phyloP scores from a whole-genome alignment of 2,888 invertebrate genomes.

The Gonocerus acuteangulatus region DNA sequence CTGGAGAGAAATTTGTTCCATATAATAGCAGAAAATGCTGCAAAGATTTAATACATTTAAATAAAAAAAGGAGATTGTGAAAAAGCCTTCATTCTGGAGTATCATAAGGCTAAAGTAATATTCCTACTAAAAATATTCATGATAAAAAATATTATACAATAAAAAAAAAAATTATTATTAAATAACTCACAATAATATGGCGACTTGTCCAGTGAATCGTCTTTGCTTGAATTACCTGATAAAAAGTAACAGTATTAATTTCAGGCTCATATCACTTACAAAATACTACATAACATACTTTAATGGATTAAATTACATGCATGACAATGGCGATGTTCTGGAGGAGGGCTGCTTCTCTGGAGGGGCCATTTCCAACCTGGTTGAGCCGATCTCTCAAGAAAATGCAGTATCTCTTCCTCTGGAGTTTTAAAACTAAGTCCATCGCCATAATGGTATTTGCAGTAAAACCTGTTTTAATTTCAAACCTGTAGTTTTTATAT shows the following conservation, averaged over 20 bases:
- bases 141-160: too few species aligned
- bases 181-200: constrained; percentile 54
- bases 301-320: constrained; percentile 42
- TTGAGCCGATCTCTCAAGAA: constrained; percentile 66
- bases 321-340: constrained; percentile 49
- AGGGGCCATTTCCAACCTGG: constrained; percentile 78
- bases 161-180: too few species aligned
- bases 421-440: constrained; percentile 61
- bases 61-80: too few species aligned
- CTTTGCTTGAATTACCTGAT: constrained; percentile 50
- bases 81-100: too few species aligned
- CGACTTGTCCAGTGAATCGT: constrained; percentile 50
- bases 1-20: too few species aligned
- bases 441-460: constrained; percentile 59
- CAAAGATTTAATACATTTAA: too few species aligned
- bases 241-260: too few species aligned
- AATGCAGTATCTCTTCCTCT: constrained; percentile 70
- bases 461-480: constrained; percentile 43
- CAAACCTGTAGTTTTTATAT: background rate
- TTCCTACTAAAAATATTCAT: too few species aligned
- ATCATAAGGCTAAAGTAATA: too few species aligned
- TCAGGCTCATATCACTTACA: too few species aligned
- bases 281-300: too few species aligned
- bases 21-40: too few species aligned
- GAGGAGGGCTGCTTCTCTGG: constrained; percentile 50